Evolutionary conservation across 2,888 invertebrate genomes (phyloP).

Genomic region (Corythucha ciliata): DNA sequence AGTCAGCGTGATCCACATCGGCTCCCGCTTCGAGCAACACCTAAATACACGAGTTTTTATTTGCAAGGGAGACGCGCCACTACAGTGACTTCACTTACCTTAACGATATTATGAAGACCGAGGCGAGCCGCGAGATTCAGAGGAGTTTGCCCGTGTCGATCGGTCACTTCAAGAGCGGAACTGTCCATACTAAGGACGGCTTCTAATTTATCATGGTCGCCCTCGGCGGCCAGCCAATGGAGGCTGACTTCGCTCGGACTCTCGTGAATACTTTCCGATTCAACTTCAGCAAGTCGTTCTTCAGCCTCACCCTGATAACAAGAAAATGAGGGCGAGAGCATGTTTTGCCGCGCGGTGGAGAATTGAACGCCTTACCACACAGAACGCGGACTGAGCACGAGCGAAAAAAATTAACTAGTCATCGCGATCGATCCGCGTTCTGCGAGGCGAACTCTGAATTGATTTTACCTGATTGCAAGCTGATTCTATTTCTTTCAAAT

Average conservation of each 20-base stretch:
- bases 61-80: neutral
- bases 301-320: slow-evolving; percentile 26
- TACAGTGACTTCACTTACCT: slow-evolving; percentile 41
- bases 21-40: slow-evolving; percentile 52
- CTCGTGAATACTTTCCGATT: slow-evolving; percentile 13
- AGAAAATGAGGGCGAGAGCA: neutral
- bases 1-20: slow-evolving; percentile 65
- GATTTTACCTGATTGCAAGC: slow-evolving; percentile 29
- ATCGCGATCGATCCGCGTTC: neutral
- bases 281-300: slow-evolving; percentile 26
- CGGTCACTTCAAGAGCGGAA: slow-evolving; percentile 52
- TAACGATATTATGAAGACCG: slow-evolving; percentile 62
- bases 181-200: slow-evolving; percentile 50
- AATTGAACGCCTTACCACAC: neutral
- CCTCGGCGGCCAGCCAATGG: slow-evolving; percentile 66
- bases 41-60: slow-evolving; percentile 37
- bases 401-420: neutral
- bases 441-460: neutral
- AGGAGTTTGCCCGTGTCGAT: slow-evolving; percentile 75
- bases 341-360: neutral
- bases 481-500: slow-evolving; percentile 28
- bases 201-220: slow-evolving; percentile 58
- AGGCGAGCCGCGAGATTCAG: slow-evolving; percentile 76
- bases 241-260: slow-evolving; percentile 49
- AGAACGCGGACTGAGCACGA: neutral